Evolutionary conservation across 2,888 invertebrate species (phyloP).

Genomic region (Trachelus iudaicus): DNA sequence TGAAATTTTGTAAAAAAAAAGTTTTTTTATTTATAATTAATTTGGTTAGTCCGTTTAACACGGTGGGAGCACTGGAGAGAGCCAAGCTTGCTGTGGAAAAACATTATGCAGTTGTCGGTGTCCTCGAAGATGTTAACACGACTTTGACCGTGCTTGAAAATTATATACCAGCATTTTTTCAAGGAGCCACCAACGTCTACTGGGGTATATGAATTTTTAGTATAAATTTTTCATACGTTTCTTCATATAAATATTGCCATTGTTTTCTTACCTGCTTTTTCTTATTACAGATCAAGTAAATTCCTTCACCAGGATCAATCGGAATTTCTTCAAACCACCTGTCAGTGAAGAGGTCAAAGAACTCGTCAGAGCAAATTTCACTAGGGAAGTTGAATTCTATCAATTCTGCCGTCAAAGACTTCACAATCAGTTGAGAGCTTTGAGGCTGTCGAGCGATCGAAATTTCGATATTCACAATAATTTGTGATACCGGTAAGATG

Average conservation of each 20-base stretch:
- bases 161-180: conserved; percentile 86
- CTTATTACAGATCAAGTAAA: conserved; percentile 77
- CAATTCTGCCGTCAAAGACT: conserved; percentile 89
- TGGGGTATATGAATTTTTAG: conserved; percentile 71
- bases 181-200: conserved; percentile 81
- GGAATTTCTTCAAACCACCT: conserved; percentile 87
- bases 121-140: conserved; percentile 87
- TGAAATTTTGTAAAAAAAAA: not conserved
- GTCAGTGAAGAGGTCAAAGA: conserved; percentile 88
- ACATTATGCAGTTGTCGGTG: conserved; percentile 89
- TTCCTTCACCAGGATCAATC: conserved; percentile 82
- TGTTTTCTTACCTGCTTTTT: not conserved
- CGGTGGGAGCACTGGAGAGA: conserved; percentile 81
- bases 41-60: conserved; percentile 82
- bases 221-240: not conserved
- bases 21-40: not conserved
- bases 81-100: conserved; percentile 88
- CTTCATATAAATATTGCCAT: not conserved
- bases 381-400: conserved; percentile 90
- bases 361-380: conserved; percentile 86
- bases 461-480: not conserved
- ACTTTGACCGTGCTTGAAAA: conserved; percentile 87
- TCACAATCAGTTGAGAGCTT: conserved; percentile 81
- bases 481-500: not conserved
- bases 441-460: conserved; percentile 68